Percentiles rank a stretch among this genome's conserved stretches.
These are phyloP conservation scores for Mustela nigripes DNA, from an alignment of 2,113 vertebrate genomes.

Conservation along the genomic window DNA sequence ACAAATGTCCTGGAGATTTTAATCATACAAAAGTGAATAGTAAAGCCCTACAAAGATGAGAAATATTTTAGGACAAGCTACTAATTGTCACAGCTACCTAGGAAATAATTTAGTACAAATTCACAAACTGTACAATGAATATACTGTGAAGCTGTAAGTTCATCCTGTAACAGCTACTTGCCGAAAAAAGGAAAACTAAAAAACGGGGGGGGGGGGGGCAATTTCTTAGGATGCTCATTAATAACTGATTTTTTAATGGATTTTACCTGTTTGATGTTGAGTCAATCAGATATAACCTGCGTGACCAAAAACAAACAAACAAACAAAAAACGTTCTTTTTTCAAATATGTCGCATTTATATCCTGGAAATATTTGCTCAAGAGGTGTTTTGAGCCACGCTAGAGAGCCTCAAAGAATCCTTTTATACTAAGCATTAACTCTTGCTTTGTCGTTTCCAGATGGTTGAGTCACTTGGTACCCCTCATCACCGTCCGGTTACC, in stretches of 20 bases:
- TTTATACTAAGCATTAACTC: background rate
- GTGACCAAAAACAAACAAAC: background rate
- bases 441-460: background rate
- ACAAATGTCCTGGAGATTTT: conserved; percentile 39
- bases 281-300: background rate
- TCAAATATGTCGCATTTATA: background rate
- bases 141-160: background rate
- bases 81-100: background rate
- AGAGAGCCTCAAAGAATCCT: conserved; percentile 1
- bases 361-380: background rate
- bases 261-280: conserved; percentile 12
- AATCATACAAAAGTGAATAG: background rate
- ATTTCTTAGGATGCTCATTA: background rate
- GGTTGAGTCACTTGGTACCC: background rate
- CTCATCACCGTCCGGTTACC: background rate
- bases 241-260: background rate
- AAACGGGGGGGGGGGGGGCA: background rate
- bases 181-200: background rate
- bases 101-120: background rate
- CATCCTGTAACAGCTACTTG: background rate
- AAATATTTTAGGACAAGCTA: background rate
- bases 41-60: background rate
- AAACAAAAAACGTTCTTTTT: background rate
- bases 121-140: background rate
- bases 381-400: background rate